Percentiles rank a stretch among this genome's conserved stretches.
phyloP scores from a whole-genome alignment of 2,888 invertebrate genomes.

The Conops quadrifasciatus region DNA sequence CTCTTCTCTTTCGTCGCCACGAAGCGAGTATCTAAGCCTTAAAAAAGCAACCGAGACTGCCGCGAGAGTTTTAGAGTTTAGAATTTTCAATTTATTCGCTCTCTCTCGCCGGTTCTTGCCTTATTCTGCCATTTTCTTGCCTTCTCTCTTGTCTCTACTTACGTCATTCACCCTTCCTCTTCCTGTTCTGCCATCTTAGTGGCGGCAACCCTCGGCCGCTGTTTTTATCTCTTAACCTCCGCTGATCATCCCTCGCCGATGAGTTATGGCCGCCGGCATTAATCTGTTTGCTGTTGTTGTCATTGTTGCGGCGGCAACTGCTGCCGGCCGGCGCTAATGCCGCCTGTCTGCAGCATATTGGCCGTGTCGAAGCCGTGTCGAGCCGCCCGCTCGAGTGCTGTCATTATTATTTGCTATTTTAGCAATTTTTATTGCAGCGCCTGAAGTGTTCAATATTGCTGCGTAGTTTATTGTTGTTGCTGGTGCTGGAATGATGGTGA shows the following conservation, averaged over 20 bases:
- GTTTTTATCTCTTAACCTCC: not conserved
- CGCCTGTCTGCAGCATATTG: constrained; percentile 33
- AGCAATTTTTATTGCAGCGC: constrained; percentile 32
- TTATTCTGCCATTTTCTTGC: not conserved
- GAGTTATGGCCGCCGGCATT: not conserved
- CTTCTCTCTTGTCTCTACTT: not conserved
- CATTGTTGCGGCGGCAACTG: constrained; percentile 12
- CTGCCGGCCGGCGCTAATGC: constrained; percentile 1
- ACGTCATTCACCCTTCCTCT: not conserved
- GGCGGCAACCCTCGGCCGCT: not conserved
- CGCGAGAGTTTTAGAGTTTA: not conserved
- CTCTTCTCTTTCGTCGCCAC: not conserved
- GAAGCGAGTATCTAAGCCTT: not conserved
- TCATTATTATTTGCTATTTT: constrained; percentile 32
- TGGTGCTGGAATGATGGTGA: constrained; percentile 18
- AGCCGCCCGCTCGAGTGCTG: constrained; percentile 14
- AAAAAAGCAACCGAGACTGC: not conserved
- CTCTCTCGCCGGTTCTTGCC: not conserved
- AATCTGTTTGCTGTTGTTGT: constrained; percentile 19
- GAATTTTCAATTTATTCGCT: not conserved
- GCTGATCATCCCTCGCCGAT: constrained; percentile 26
- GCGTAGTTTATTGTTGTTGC: constrained; percentile 37
- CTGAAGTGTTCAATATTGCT: constrained; percentile 51
- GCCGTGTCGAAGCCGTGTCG: constrained; percentile 23
- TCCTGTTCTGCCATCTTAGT: constrained; percentile 15